Conservation (phyloP, 1,140 invertebrate genomes). For the Oncopeltus fasciatus region DNA sequence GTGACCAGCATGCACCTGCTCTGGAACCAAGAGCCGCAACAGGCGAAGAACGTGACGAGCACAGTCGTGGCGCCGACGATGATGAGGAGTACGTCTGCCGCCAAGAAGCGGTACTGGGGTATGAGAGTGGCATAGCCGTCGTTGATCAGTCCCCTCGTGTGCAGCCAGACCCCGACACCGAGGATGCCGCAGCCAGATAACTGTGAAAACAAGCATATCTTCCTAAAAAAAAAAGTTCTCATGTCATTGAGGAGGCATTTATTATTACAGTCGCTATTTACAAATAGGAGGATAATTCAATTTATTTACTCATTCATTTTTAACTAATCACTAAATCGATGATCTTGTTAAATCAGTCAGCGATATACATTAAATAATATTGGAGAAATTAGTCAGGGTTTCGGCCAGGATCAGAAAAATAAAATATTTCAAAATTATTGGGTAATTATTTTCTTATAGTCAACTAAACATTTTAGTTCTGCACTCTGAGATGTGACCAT, state of each 20-base stretch:
- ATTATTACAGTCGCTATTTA: background rate
- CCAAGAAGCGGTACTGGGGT: conserved; percentile 51
- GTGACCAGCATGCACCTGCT: conserved; percentile 58
- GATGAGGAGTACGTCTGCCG: conserved; percentile 52
- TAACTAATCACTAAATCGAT: background rate
- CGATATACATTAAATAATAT: background rate
- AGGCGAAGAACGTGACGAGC: conserved; percentile 61
- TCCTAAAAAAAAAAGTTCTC: background rate
- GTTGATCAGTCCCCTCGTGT: conserved; percentile 38
- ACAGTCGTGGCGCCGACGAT: conserved; percentile 51
- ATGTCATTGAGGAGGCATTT: background rate
- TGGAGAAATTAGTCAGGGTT: background rate
- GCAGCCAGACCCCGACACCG: conserved; percentile 57
- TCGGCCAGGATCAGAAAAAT: too few relatives aligned
- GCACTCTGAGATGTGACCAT: too few relatives aligned
- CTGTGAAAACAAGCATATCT: conserved; percentile 33
- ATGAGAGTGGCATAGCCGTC: conserved; percentile 49
- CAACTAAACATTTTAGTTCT: too few relatives aligned
- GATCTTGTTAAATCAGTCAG: background rate
- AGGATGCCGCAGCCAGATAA: conserved; percentile 58
- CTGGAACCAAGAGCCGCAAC: conserved; percentile 68
- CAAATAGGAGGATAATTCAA: background rate
- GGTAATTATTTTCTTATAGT: too few relatives aligned
- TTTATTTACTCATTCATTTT: too few relatives aligned
- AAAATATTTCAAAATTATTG: too few relatives aligned